Conservation (phyloP, 2,797 vertebrate species). For the Liasis olivaceus region DNA sequence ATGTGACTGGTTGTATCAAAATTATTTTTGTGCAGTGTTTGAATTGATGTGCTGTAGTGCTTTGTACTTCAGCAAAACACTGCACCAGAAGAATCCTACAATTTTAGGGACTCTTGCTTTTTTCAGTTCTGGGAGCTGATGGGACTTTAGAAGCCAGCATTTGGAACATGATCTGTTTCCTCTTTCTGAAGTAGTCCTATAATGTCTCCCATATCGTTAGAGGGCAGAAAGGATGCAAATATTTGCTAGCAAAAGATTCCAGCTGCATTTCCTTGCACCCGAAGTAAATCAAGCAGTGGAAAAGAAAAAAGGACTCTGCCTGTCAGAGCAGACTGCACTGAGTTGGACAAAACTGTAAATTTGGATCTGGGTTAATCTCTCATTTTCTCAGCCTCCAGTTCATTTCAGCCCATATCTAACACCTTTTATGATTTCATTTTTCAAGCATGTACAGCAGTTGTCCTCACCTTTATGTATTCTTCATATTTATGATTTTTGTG, state of each 20-base stretch:
- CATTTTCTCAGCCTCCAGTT: background rate
- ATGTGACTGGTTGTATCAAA: background rate
- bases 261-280: background rate
- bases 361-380: background rate
- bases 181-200: too few species aligned
- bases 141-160: too few species aligned
- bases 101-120: too few species aligned
- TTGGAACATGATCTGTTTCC: too few species aligned
- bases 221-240: too few species aligned
- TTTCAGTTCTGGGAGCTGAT: too few species aligned
- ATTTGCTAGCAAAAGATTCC: too few species aligned
- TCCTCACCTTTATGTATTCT: background rate
- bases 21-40: background rate
- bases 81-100: background rate
- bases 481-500: background rate
- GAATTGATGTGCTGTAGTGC: background rate
- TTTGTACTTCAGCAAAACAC: background rate
- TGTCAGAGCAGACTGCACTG: background rate
- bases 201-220: too few species aligned
- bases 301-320: background rate
- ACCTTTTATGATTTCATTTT: background rate
- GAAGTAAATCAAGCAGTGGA: background rate
- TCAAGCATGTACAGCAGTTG: background rate
- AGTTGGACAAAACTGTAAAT: background rate
- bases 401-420: background rate